phyloP scores from a whole-genome alignment of 1,140 invertebrate genomes.

The Portunus trituberculatus region DNA sequence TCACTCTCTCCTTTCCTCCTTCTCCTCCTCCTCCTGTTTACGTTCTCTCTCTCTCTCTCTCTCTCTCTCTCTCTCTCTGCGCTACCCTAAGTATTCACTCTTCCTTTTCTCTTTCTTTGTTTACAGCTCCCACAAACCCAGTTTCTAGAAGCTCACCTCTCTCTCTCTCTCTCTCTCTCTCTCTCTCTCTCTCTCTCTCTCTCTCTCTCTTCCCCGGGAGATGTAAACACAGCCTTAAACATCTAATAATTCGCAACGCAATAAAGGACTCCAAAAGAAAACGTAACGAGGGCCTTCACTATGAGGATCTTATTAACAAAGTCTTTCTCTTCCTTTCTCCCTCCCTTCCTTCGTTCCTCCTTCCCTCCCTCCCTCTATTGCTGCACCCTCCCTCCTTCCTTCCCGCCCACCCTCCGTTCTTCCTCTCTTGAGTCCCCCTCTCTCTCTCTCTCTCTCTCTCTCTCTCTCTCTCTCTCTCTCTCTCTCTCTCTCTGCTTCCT shows the following conservation, averaged over 20 bases:
- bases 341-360: background rate
- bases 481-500: background rate
- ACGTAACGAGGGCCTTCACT: background rate
- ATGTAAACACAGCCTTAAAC: constrained; percentile 14
- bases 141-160: background rate
- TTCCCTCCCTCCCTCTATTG: background rate
- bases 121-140: background rate
- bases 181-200: background rate
- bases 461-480: background rate
- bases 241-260: background rate
- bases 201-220: background rate
- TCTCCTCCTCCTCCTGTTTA: background rate
- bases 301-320: constrained; percentile 23
- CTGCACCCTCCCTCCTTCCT: background rate
- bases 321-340: background rate
- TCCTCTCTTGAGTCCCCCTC: background rate
- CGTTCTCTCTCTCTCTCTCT: constrained; percentile 14
- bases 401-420: background rate
- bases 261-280: constrained; percentile 13
- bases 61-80: background rate
- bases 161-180: constrained; percentile 10
- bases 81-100: background rate
- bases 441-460: constrained; percentile 18
- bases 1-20: background rate
- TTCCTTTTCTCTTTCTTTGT: background rate